A percentile compares a stretch with the other conserved stretches of the same genome.
phyloP scores from a whole-genome alignment of 1,140 invertebrate species.

The Lamellibrachia luymesi region DNA sequence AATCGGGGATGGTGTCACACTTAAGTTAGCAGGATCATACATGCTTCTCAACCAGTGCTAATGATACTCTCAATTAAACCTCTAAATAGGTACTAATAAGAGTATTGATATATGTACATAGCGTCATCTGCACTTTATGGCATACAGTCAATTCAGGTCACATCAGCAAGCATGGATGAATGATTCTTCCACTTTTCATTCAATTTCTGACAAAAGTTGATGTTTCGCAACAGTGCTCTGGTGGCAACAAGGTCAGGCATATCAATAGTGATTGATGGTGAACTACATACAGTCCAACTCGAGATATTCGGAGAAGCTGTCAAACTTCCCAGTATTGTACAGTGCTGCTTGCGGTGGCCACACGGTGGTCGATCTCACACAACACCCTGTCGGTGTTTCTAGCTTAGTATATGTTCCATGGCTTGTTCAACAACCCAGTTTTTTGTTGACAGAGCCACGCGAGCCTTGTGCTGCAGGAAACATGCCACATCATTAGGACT shows the following conservation, averaged over 20 bases:
- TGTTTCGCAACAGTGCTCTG: background rate
- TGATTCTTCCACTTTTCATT: background rate
- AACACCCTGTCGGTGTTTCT: background rate
- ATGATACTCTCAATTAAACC: too few relatives aligned
- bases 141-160: background rate
- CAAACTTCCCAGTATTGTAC: background rate
- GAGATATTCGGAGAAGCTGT: background rate
- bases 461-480: constrained; percentile 49
- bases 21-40: background rate
- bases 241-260: background rate
- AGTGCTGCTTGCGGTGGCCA: background rate
- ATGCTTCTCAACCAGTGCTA: background rate
- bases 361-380: background rate
- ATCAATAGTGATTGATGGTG: background rate
- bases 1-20: background rate
- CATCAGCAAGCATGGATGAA: background rate
- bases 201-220: background rate
- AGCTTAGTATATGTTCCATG: constrained; percentile 52
- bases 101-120: background rate
- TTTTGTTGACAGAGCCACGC: constrained; percentile 53
- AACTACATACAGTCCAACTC: background rate
- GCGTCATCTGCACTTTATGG: background rate
- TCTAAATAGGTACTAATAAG: background rate
- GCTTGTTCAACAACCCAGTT: constrained; percentile 55
- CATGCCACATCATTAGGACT: constrained; percentile 6